These are phyloP conservation scores for Oscheius sp. DNA, from an alignment of 2,888 invertebrate genomes.

Conservation along the genomic window DNA sequence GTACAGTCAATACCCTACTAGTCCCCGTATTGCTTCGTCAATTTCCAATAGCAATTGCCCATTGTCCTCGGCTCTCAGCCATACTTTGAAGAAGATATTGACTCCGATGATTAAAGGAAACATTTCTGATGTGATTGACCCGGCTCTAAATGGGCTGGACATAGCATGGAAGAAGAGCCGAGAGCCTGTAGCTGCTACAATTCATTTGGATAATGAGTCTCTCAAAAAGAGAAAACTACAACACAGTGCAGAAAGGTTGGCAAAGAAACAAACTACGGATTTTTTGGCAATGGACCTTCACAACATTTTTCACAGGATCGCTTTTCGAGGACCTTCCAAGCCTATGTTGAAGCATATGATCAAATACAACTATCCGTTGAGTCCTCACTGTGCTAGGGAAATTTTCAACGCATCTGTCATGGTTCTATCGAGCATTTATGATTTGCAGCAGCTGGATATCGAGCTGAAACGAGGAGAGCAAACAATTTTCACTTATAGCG, in stretches of 20 bases:
- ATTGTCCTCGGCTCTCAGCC: neutral
- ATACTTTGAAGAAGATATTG: neutral
- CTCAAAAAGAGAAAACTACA: neutral
- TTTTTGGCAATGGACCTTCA: conserved; percentile 21
- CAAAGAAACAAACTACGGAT: neutral
- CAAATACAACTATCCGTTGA: conserved; percentile 28
- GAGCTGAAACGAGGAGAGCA: conserved; percentile 14
- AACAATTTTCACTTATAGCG: conserved; percentile 8
- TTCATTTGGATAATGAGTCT: neutral
- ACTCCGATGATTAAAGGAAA: conserved; percentile 10
- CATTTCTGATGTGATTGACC: neutral
- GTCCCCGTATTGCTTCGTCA: neutral
- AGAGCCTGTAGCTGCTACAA: neutral
- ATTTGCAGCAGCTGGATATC: neutral
- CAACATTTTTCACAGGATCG: conserved; percentile 18
- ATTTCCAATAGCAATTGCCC: neutral
- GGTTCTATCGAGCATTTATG: neutral
- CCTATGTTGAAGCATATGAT: conserved; percentile 16
- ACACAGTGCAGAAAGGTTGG: conserved; percentile 17
- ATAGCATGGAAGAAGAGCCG: neutral
- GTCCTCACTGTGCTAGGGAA: conserved; percentile 28
- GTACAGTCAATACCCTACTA: neutral
- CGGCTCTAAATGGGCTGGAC: neutral
- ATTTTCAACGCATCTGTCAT: neutral
- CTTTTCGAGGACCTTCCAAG: conserved; percentile 2